Percentiles rank a stretch among this genome's conserved stretches.
phyloP scores from a whole-genome alignment of 2,113 vertebrate species.

The Mohoua ochrocephala region DNA sequence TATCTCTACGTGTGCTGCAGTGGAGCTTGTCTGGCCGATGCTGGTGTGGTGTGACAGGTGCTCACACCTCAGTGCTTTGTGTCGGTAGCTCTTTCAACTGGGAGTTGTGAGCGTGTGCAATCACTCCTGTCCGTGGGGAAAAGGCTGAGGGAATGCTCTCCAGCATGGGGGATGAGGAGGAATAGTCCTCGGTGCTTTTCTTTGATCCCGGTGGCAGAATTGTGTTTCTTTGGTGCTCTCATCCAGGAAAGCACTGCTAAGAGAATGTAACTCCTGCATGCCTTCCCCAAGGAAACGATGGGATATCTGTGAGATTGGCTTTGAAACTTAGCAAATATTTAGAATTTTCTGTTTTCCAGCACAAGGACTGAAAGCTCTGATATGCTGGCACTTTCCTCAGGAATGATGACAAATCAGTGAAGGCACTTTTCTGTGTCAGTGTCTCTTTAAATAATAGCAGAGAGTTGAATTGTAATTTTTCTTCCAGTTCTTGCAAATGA shows the following conservation, averaged over 20 bases:
- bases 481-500: background rate
- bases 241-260: background rate
- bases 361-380: background rate
- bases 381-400: background rate
- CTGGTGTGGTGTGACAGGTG: background rate
- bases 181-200: background rate
- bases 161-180: background rate
- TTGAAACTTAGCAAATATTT: background rate
- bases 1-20: accelerated
- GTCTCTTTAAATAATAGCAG: background rate
- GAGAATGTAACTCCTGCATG: background rate
- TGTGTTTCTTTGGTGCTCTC: background rate
- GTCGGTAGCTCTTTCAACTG: background rate
- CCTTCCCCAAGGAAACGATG: background rate
- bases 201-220: background rate
- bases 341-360: background rate
- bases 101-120: background rate
- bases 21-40: accelerated
- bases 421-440: background rate
- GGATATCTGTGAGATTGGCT: background rate
- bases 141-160: background rate
- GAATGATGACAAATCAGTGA: background rate
- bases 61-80: background rate
- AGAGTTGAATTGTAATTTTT: background rate
- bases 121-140: background rate